Conservation (phyloP, 2,888 invertebrate genomes). For the Venusia cambrica region DNA sequence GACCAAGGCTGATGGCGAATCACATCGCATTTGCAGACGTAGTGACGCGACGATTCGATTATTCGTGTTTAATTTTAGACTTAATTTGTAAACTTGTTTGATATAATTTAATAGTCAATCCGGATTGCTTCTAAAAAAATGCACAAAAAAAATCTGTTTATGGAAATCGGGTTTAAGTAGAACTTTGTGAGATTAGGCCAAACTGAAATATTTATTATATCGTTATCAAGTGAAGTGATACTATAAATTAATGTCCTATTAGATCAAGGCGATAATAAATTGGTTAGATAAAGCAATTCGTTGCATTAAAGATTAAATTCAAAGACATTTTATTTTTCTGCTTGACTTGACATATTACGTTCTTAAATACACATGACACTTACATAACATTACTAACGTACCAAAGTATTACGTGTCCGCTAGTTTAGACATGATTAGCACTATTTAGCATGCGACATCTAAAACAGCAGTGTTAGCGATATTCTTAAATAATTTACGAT, state of each 20-base stretch:
- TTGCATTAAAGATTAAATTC: too few relatives aligned
- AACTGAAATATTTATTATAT: too few relatives aligned
- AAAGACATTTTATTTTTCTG: not conserved
- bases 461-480: slow-evolving; percentile 47
- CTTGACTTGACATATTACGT: slow-evolving; percentile 1
- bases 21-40: slow-evolving; percentile 62
- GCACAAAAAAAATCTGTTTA: too few relatives aligned
- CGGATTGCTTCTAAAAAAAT: too few relatives aligned
- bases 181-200: too few relatives aligned
- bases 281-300: too few relatives aligned
- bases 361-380: slow-evolving; percentile 35
- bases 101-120: too few relatives aligned
- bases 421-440: slow-evolving; percentile 49
- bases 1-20: slow-evolving; percentile 69
- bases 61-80: slow-evolving; percentile 44
- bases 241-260: too few relatives aligned
- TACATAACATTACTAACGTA: slow-evolving; percentile 54
- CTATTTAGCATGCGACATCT: slow-evolving; percentile 60
- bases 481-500: slow-evolving; percentile 46
- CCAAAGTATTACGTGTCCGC: slow-evolving; percentile 46
- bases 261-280: too few relatives aligned
- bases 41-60: slow-evolving; percentile 61
- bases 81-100: too few relatives aligned
- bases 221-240: too few relatives aligned
- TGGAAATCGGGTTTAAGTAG: too few relatives aligned